Evolutionary conservation across 1,140 invertebrate species (phyloP), one percentile per base, ranked within the genome.

Genomic region (Eulimnadia texana): DNA sequence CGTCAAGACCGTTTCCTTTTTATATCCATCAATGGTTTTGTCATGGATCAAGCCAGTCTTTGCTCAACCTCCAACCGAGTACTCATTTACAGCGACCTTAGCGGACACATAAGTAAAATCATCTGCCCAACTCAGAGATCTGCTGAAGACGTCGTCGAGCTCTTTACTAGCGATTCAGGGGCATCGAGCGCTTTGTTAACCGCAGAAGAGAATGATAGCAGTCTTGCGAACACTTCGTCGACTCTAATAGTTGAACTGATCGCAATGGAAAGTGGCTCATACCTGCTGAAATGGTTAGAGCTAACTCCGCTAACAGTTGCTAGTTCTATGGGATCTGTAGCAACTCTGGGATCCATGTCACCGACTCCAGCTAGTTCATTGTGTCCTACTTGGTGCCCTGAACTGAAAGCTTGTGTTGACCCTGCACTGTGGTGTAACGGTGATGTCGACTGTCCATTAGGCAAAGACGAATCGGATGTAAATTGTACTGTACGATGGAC

Each of bases 401-500:
- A 91, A 60, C 69, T 93, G 61, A 84, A 88, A 68, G 89, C 88
- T 2, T 93, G 90, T 72, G 90, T 93, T 67, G 87, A 88, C 67
- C 77, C 83, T 0, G 83, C 83, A n/a, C 77, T 93, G 9, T 92
- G 88, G 87, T 93, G 90, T 70, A 88, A 93, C 68, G 89, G 88
- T 0, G 73, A 82, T 13, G 77, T 80, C 27, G 87, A 93, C 68
- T 93, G 90, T 70, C 90, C 90, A 0, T 88, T 85, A 1, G 88
- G 87, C 0, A 84, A 87, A 68, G 90, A 93, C 73, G 90, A 93
- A 72, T 80, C 87, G 1, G 76, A 88, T 19, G 67, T 67, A 24
- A 67, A 72, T 55, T 74, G 62, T 24, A 55, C 42, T 51, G 20
- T 27, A 22, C 25, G 29, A 20, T 61, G 60, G 60, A 42, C 22